Evolutionary conservation across 92 coral and sea anemone genomes (phyloP).

Genomic region (Chrysogorgia sp.): DNA sequence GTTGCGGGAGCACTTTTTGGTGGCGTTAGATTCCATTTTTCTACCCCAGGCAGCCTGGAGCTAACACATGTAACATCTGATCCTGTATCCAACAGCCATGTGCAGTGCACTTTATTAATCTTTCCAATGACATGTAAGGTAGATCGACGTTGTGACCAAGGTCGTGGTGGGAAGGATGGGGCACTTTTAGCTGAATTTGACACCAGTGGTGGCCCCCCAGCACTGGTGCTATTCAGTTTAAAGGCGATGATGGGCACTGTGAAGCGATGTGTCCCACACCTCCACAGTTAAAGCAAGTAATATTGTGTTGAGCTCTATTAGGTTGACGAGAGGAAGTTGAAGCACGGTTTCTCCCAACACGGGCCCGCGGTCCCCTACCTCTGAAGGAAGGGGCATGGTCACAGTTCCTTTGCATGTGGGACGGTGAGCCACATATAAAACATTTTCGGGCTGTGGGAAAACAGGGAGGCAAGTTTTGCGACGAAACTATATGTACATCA

Average conservation of each 20-base stretch:
- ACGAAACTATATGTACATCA: slow-evolving; percentile 23
- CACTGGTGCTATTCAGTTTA: slow-evolving; percentile 38
- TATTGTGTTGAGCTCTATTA: slow-evolving; percentile 21
- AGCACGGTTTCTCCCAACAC: slow-evolving; percentile 25
- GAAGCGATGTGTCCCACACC: too few relatives aligned
- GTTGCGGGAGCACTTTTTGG: slow-evolving; percentile 44
- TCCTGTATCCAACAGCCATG: slow-evolving; percentile 52
- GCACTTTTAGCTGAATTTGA: slow-evolving; percentile 42
- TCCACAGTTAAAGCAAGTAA: slow-evolving; percentile 46
- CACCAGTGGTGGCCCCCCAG: slow-evolving; percentile 51
- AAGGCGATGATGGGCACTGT: slow-evolving; percentile 35
- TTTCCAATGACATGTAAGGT: slow-evolving; percentile 42
- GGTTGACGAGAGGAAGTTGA: slow-evolving; percentile 18
- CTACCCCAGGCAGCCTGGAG: slow-evolving; percentile 38
- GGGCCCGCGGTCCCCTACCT: slow-evolving; percentile 18
- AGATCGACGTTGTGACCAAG: slow-evolving; percentile 51
- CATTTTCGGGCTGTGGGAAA: slow-evolving; percentile 38
- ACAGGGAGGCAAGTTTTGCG: slow-evolving; percentile 19
- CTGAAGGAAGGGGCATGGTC: slow-evolving; percentile 27
- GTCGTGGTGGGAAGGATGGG: slow-evolving; percentile 40
- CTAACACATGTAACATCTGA: slow-evolving; percentile 45
- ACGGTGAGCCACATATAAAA: slow-evolving; percentile 40
- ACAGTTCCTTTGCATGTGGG: slow-evolving; percentile 41
- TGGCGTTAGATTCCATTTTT: slow-evolving; percentile 27
- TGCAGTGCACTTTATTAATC: slow-evolving; percentile 23